These are phyloP conservation scores for Spea hammondii DNA, from an alignment of 2,797 vertebrate genomes.

Conservation along the genomic window DNA sequence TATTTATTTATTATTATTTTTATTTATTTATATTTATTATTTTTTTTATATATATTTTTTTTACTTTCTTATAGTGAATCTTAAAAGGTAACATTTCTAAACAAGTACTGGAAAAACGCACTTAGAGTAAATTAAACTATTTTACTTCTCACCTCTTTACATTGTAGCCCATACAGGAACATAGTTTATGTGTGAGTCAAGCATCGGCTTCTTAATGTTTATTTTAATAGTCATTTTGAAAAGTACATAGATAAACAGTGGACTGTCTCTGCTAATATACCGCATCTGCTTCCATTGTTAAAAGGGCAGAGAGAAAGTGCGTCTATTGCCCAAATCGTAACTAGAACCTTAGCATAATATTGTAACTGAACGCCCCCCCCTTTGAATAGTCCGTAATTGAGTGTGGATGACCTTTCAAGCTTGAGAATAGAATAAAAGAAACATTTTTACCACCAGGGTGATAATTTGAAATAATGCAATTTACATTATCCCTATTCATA, in stretches of 20 bases:
- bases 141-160: no score
- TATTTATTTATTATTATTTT: no score
- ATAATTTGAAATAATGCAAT: slow-evolving; percentile 32
- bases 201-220: neutral
- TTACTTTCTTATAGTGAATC: no score
- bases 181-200: neutral
- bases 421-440: slow-evolving; percentile 6
- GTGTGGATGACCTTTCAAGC: slow-evolving; percentile 44
- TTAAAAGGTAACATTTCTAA: no score
- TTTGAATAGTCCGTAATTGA: slow-evolving; percentile 42
- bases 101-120: no score
- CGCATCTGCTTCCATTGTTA: slow-evolving; percentile 30
- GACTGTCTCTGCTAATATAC: neutral
- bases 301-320: slow-evolving; percentile 1
- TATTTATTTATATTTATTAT: no score
- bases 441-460: slow-evolving; percentile 7
- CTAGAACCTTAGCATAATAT: slow-evolving; percentile 21
- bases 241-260: neutral
- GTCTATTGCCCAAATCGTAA: slow-evolving; percentile 10
- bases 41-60: no score
- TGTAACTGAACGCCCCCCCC: slow-evolving; percentile 29
- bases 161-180: neutral
- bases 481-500: slow-evolving; percentile 31
- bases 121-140: no score
- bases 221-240: neutral